Evolutionary conservation across 2,797 vertebrate species (phyloP).

Genomic region (Potorous gilbertii): DNA sequence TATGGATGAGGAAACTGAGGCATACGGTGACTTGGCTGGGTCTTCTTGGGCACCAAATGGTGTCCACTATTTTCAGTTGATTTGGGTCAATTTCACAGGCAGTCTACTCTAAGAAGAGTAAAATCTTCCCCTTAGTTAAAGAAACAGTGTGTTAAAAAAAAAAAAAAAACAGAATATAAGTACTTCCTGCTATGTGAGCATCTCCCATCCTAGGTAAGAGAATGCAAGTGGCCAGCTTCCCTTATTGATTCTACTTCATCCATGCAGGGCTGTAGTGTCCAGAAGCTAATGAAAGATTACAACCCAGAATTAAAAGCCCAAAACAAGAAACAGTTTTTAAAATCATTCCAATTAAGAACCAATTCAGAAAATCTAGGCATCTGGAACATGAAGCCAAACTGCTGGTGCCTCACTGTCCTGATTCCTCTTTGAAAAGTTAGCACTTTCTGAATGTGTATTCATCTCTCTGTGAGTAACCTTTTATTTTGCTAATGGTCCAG

Average conservation of each 20-base stretch:
- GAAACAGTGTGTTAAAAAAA: not conserved
- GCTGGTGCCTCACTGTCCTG: not conserved
- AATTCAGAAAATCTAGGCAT: not conserved
- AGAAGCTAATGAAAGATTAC: not conserved
- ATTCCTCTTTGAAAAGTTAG: not conserved
- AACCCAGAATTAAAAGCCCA: slow-evolving; percentile 1
- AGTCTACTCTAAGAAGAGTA: not conserved
- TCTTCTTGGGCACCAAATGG: not conserved
- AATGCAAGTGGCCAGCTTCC: not conserved
- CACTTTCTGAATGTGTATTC: not conserved
- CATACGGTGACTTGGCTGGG: not conserved
- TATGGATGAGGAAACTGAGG: not conserved
- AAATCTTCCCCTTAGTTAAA: not conserved
- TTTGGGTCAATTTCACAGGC: not conserved
- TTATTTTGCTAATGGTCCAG: slow-evolving; percentile 39
- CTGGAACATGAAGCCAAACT: slow-evolving; percentile 8
- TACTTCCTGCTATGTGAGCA: slow-evolving; percentile 13
- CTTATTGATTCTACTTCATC: not conserved
- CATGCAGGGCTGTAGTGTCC: not conserved
- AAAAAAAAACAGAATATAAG: not conserved
- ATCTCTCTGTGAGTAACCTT: slow-evolving; percentile 13
- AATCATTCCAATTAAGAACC: not conserved
- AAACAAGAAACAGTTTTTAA: slow-evolving; percentile 21
- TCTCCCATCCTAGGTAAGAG: not conserved
- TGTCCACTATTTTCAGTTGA: not conserved